Percentiles rank a stretch among this genome's conserved stretches.
phyloP scores from a whole-genome alignment of 2,113 vertebrate genomes.

The Aegotheles bennettii region DNA sequence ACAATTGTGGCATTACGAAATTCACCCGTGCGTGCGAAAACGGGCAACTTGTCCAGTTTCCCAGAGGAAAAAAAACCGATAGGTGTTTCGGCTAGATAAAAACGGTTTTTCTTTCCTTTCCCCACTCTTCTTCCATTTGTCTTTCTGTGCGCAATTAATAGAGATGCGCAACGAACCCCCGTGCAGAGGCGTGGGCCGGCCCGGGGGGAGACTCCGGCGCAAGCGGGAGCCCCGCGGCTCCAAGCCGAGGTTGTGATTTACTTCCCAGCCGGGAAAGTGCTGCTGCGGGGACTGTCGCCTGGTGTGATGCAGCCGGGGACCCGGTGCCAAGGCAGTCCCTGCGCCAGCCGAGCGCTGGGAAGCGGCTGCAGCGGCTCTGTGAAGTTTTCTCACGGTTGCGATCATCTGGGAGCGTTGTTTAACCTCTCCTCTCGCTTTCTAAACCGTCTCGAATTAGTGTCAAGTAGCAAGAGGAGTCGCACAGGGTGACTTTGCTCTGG shows the following conservation, averaged over 20 bases:
- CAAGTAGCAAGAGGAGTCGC: not conserved
- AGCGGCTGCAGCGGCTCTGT: fast-evolving
- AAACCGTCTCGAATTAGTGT: not conserved
- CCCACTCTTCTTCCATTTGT: not conserved
- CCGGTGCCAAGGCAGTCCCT: too few species aligned
- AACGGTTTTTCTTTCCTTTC: not conserved
- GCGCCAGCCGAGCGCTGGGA: not conserved
- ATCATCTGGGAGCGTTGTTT: not conserved
- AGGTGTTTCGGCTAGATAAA: not conserved
- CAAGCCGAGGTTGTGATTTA: not conserved
- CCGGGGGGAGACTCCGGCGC: not conserved
- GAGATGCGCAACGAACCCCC: fast-evolving
- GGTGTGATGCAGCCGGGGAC: too few species aligned
- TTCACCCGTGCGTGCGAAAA: not conserved
- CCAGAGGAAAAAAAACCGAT: not conserved
- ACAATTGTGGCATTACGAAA: not conserved
- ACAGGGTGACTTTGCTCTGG: not conserved
- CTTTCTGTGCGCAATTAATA: not conserved
- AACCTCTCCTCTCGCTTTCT: not conserved
- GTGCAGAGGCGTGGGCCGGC: not conserved
- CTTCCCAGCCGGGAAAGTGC: not conserved
- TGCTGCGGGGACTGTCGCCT: not conserved
- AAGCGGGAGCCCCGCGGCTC: not conserved
- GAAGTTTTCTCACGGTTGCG: not conserved
- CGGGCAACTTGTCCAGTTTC: not conserved